A percentile compares a stretch with the other conserved stretches of the same genome.
Evolutionary conservation across 2,797 vertebrate genomes (phyloP).

Genomic region (Bufotes viridis): DNA sequence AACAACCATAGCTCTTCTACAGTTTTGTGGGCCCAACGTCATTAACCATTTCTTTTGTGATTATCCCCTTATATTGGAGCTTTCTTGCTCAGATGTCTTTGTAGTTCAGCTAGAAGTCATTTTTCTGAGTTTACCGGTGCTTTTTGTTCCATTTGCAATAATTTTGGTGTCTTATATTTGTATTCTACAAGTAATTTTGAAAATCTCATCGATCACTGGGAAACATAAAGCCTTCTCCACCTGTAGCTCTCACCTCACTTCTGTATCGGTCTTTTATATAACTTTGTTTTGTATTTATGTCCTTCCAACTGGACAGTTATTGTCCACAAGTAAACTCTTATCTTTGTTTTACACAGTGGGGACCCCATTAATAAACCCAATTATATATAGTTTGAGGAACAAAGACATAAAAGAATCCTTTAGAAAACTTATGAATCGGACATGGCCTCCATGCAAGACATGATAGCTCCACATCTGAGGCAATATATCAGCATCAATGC

Average conservation of each 20-base stretch:
- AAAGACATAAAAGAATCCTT: neutral
- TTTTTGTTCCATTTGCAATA: neutral
- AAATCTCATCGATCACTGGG: neutral
- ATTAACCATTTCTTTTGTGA: slow-evolving; percentile 17
- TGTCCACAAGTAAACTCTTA: neutral
- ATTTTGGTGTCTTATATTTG: neutral
- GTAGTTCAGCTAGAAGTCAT: neutral
- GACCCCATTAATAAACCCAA: neutral
- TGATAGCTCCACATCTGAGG: neutral
- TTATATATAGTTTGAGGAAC: neutral
- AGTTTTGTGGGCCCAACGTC: neutral
- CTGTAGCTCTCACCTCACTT: neutral
- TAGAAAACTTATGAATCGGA: neutral
- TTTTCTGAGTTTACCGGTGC: neutral
- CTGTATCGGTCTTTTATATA: neutral
- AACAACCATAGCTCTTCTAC: neutral
- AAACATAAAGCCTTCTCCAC: too few species aligned
- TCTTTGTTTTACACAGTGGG: slow-evolving; percentile 6
- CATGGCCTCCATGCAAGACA: neutral
- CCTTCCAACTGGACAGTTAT: neutral
- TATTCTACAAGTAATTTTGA: neutral
- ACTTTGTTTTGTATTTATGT: neutral
- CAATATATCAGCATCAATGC: neutral
- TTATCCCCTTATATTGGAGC: neutral
- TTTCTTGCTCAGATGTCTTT: slow-evolving; percentile 10